Base-by-base conservation (phyloP, 1,140 invertebrate genomes). In the Aricia agestis region DNA sequence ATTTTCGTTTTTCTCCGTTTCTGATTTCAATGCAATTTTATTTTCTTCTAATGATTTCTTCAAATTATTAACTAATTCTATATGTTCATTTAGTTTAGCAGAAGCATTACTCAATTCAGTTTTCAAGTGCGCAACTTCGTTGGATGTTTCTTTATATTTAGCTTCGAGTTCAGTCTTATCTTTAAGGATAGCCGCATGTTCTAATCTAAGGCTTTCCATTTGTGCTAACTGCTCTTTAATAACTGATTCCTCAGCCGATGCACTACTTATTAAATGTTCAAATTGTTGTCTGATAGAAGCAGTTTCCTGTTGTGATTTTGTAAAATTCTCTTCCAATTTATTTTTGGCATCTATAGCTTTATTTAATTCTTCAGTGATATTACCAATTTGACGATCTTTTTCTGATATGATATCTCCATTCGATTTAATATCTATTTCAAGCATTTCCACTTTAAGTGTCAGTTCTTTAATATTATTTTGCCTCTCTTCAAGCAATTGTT, bases 361-460 rank as follows among this genome's bases (percentile, higher is more conserved):
- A 73, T 84, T 92, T n/a, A 93, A 84, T 73, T 93, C 90, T 74
- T 90, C 84, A 66, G 89, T 92, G 36, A 93, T 86, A 61, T 92
- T 86, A 68, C 85, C 74, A 19, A 94, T 87, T 83, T 93, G 91
- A 2, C 92, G 88, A 67, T 92, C 83, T 81, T 92, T 93, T 80
- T 93, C 92, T 59, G 71, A 73, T 72, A 92, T 70, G 41, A 92
- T 86, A 79, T 92, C 91, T 71, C 78, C 69, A 81, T 91, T 89
- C 7, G 91, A 92, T 81, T 91, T 92, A 19, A 92, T 69, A 74
- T 92, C 92, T 66, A 92, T 79, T 82, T 92, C 84, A 17, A 90
- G 70, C 86, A 92, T 89, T 84, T 92, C 88, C 68, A 88, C 66
- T 81, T 92, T 92, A 3, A 88, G 75, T n/a, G 78, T 82, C 6